These are phyloP conservation scores for Parascotia fuliginaria DNA, from an alignment of 2,888 invertebrate species.

Conservation along the genomic window DNA sequence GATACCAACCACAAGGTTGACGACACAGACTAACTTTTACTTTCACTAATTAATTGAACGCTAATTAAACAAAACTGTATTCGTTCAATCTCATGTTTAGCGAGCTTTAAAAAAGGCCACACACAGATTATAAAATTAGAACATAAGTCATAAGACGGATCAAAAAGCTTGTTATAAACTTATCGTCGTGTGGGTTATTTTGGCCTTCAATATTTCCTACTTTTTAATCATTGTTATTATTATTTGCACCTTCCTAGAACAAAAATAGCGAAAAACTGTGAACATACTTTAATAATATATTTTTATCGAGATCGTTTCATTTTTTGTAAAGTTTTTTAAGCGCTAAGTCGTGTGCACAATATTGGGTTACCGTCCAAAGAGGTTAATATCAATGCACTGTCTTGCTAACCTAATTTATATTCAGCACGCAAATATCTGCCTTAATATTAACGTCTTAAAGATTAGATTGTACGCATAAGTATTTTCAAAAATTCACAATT, in stretches of 20 bases:
- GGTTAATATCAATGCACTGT: conserved; percentile 41
- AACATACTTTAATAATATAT: conserved; percentile 40
- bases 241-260: conserved; percentile 2
- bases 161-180: neutral
- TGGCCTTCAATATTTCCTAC: neutral
- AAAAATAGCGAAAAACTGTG: conserved; percentile 14
- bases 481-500: conserved; percentile 42
- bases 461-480: conserved; percentile 16
- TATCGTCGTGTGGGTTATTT: neutral
- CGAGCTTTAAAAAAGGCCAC: neutral
- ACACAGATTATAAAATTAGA: neutral
- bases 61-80: neutral
- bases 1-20: no score
- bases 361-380: conserved; percentile 69
- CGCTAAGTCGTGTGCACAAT: conserved; percentile 71
- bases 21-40: neutral
- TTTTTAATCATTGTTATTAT: conserved; percentile 8
- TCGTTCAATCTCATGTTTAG: neutral
- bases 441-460: conserved; percentile 23
- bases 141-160: neutral
- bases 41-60: neutral
- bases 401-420: conserved; percentile 21
- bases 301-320: conserved; percentile 62
- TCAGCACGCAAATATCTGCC: conserved; percentile 28
- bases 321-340: conserved; percentile 64